Conservation (phyloP, 2,113 vertebrate genomes). For the Oreochromis aureus region DNA sequence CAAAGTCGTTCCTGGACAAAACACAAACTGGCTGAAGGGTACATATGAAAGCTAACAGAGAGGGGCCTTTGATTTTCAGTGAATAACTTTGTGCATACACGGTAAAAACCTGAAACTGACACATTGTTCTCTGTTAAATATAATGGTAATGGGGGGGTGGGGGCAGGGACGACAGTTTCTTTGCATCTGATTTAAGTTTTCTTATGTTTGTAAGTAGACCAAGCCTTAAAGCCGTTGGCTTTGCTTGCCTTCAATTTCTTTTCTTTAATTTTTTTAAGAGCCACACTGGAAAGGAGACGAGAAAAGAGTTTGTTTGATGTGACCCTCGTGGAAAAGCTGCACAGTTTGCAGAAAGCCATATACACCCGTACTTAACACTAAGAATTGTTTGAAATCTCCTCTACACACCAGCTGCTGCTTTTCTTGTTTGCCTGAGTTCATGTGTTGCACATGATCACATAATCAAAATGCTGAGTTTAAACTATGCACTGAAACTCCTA, state of each 20-base stretch:
- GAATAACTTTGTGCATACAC: not conserved
- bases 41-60: not conserved
- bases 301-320: not conserved
- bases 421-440: not conserved
- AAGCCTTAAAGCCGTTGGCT: not conserved
- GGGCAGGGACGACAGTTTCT: not conserved
- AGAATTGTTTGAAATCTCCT: not conserved
- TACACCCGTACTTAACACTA: not conserved
- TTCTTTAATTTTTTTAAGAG: not conserved
- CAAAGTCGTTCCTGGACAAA: not conserved
- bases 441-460: slow-evolving; percentile 35
- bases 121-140: not conserved
- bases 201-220: not conserved
- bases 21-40: not conserved
- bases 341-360: slow-evolving; percentile 24
- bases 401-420: slow-evolving; percentile 6
- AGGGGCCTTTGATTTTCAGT: not conserved
- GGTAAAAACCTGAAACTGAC: not conserved
- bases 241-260: not conserved
- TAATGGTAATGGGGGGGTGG: not conserved
- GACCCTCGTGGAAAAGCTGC: not conserved
- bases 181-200: not conserved
- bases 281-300: not conserved
- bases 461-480: slow-evolving; percentile 41
- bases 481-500: slow-evolving; percentile 56